These are phyloP conservation scores for Parapristionchus giblindavisi DNA, from an alignment of 2,888 invertebrate species.

Conservation along the genomic window DNA sequence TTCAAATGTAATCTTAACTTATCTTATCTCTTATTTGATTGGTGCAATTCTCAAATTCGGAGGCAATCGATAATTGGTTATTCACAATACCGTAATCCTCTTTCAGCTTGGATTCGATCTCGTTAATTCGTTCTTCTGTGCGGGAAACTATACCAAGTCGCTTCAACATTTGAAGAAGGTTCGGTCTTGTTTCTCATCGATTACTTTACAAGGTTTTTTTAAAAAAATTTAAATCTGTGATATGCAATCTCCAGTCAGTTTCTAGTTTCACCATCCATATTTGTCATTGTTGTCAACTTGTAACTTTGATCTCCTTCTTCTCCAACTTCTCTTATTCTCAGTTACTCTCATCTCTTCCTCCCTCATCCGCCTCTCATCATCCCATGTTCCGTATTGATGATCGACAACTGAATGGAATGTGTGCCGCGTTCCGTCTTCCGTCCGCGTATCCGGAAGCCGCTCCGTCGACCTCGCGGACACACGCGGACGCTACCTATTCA, in stretches of 20 bases:
- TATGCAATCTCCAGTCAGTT: too few relatives aligned
- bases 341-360: neutral
- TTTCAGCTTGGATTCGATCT: conserved; percentile 18
- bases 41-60: neutral
- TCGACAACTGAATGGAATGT: conserved; percentile 10
- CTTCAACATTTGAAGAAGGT: neutral
- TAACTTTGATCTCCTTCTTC: neutral
- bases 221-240: neutral
- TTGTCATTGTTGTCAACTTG: too few relatives aligned
- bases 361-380: neutral
- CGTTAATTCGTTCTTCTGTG: conserved; percentile 19
- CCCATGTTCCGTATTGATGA: neutral
- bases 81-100: neutral
- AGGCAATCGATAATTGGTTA: neutral
- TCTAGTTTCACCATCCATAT: too few relatives aligned
- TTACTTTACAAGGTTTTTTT: neutral
- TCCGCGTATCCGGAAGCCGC: neutral
- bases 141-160: neutral
- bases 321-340: neutral
- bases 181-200: conserved; percentile 1
- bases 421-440: conserved; percentile 2
- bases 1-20: too few relatives aligned
- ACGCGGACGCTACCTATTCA: neutral
- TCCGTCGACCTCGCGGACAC: neutral
- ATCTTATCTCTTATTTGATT: too few relatives aligned